A percentile compares a stretch with the other conserved stretches of the same genome.
phyloP scores from a whole-genome alignment of 2,797 vertebrate genomes.

The Serranus cabrilla region DNA sequence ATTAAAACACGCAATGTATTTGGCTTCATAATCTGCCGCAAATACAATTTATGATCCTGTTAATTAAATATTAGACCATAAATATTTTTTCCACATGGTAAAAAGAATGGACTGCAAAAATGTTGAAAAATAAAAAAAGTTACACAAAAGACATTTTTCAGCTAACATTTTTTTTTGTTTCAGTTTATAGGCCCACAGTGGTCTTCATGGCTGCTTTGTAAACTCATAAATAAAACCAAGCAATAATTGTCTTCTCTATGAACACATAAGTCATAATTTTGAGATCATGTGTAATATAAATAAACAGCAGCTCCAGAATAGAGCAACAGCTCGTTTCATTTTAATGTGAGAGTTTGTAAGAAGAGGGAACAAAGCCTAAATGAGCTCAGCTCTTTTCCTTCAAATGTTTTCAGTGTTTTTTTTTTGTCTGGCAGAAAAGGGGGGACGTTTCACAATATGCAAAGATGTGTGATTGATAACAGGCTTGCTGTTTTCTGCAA shows the following conservation, averaged over 20 bases:
- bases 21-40: not conserved
- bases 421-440: slow-evolving; percentile 55
- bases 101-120: slow-evolving; percentile 1
- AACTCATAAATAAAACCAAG: slow-evolving; percentile 46
- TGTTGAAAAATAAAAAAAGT: slow-evolving; percentile 17
- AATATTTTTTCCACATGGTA: not conserved
- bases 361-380: slow-evolving; percentile 14
- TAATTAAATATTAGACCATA: not conserved
- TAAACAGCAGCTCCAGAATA: slow-evolving; percentile 20
- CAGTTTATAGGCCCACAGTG: slow-evolving; percentile 18
- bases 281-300: slow-evolving; percentile 27
- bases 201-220: slow-evolving; percentile 17
- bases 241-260: not conserved
- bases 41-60: not conserved
- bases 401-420: slow-evolving; percentile 58
- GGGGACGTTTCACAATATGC: slow-evolving; percentile 81
- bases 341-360: slow-evolving; percentile 40
- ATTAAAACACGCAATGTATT: not conserved
- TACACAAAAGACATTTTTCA: not conserved
- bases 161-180: too few relatives aligned
- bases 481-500: slow-evolving; percentile 95
- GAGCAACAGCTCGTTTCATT: slow-evolving; percentile 14
- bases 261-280: slow-evolving; percentile 14
- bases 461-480: slow-evolving; percentile 93
- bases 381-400: slow-evolving; percentile 36